These are phyloP conservation scores for Lichenostomus cassidix DNA, from an alignment of 2,113 vertebrate species.

Conservation along the genomic window DNA sequence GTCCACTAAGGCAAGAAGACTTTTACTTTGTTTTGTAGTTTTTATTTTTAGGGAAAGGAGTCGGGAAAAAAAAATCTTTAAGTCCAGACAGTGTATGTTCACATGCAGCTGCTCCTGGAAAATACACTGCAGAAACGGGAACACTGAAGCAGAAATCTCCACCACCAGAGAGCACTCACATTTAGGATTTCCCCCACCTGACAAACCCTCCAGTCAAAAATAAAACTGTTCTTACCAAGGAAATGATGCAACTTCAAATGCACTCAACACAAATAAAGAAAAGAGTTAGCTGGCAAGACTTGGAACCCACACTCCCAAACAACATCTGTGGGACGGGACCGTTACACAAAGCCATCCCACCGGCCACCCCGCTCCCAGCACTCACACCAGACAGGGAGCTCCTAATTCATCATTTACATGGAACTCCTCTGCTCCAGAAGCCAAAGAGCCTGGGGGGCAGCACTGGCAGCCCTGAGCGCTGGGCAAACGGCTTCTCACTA, in stretches of 20 bases:
- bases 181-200: slow-evolving; percentile 50
- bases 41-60: not conserved
- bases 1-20: not conserved
- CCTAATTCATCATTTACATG: not conserved
- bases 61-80: not conserved
- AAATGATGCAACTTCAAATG: slow-evolving; percentile 72
- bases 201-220: slow-evolving; percentile 57
- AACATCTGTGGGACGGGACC: slow-evolving; percentile 61
- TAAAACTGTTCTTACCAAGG: slow-evolving; percentile 64
- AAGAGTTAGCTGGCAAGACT: slow-evolving; percentile 46
- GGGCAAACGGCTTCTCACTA: not conserved
- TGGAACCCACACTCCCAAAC: slow-evolving; percentile 49
- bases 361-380: not conserved
- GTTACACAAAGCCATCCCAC: not conserved
- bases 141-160: not conserved
- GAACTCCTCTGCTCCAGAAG: not conserved
- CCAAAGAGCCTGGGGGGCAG: not conserved
- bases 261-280: slow-evolving; percentile 56
- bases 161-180: slow-evolving; percentile 64
- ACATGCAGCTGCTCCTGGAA: not conserved
- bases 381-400: not conserved
- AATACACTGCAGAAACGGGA: not conserved
- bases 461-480: not conserved
- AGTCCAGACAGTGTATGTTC: not conserved
- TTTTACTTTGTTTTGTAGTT: not conserved